Evolutionary conservation across 2,113 vertebrate genomes (phyloP).

Genomic region (Myotis yumanensis): DNA sequence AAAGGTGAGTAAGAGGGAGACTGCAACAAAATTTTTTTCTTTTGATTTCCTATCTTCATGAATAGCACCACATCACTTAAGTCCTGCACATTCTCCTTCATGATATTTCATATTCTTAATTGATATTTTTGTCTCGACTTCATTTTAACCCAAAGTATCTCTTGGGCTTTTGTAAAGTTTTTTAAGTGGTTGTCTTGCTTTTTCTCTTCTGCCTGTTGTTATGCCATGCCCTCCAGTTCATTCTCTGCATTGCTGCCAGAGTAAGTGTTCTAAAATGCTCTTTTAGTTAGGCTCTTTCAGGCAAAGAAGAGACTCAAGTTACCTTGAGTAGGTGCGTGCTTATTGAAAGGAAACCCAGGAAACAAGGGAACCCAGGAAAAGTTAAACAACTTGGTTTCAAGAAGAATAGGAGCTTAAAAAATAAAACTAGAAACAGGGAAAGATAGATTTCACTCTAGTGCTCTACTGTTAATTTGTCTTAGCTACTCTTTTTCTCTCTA

Average conservation of each 20-base stretch:
- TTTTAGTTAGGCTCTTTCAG: constrained; percentile 52
- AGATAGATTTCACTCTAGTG: constrained; percentile 6
- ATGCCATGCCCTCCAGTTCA: neutral
- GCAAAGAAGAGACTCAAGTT: constrained; percentile 50
- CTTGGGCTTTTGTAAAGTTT: constrained; percentile 18
- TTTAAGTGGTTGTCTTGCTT: neutral
- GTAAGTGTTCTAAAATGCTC: constrained; percentile 53
- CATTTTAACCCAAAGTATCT: constrained; percentile 23
- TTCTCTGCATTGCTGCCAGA: constrained; percentile 40
- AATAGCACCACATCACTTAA: neutral
- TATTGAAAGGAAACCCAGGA: constrained; percentile 38
- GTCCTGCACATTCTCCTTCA: neutral
- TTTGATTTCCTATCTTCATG: constrained; percentile 4
- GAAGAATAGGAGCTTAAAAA: constrained; percentile 37
- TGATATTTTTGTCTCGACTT: neutral
- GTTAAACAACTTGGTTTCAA: constrained; percentile 42
- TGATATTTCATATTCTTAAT: constrained; percentile 18
- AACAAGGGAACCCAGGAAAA: constrained; percentile 36
- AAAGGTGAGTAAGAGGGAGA: neutral
- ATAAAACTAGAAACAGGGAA: constrained; percentile 20
- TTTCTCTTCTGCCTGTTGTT: neutral
- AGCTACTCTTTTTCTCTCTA: constrained; percentile 8
- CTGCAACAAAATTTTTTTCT: neutral
- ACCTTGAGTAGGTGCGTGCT: constrained; percentile 37
- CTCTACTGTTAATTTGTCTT: constrained; percentile 16